phyloP scores from a whole-genome alignment of 2,888 invertebrate genomes.

The Nephrotoma guestfalica region DNA sequence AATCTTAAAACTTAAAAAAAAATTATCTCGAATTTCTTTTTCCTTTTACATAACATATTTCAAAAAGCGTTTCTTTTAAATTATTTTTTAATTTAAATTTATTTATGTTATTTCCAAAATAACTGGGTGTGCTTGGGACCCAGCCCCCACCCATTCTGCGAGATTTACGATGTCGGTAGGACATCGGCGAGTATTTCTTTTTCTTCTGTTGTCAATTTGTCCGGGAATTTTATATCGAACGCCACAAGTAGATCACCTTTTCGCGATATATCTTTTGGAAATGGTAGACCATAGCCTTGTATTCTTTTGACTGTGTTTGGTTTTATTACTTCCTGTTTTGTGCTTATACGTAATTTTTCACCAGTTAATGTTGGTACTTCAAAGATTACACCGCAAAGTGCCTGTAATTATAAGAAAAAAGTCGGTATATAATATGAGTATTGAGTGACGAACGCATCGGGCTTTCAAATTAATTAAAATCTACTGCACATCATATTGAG shows the following conservation, averaged over 20 bases:
- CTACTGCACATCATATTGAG: too few species aligned
- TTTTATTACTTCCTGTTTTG: conserved; percentile 74
- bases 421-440: too few species aligned
- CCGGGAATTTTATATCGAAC: conserved; percentile 93
- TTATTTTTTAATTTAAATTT: conserved; percentile 1
- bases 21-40: neutral
- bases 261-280: conserved; percentile 82
- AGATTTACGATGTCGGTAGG: conserved; percentile 38
- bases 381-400: conserved; percentile 79
- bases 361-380: conserved; percentile 85
- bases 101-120: neutral
- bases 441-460: too few species aligned
- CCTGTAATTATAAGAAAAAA: conserved; percentile 43
- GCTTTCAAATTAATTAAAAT: too few species aligned
- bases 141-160: neutral
- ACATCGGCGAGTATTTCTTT: conserved; percentile 85
- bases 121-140: neutral
- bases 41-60: neutral
- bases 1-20: neutral
- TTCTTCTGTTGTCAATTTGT: conserved; percentile 59
- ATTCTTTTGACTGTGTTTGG: conserved; percentile 82
- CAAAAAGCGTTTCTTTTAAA: neutral
- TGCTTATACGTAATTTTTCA: conserved; percentile 68
- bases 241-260: conserved; percentile 87
- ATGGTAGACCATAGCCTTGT: conserved; percentile 81